Evolutionary conservation across 2,113 vertebrate species (phyloP).

Genomic region (Nipponia nippon): DNA sequence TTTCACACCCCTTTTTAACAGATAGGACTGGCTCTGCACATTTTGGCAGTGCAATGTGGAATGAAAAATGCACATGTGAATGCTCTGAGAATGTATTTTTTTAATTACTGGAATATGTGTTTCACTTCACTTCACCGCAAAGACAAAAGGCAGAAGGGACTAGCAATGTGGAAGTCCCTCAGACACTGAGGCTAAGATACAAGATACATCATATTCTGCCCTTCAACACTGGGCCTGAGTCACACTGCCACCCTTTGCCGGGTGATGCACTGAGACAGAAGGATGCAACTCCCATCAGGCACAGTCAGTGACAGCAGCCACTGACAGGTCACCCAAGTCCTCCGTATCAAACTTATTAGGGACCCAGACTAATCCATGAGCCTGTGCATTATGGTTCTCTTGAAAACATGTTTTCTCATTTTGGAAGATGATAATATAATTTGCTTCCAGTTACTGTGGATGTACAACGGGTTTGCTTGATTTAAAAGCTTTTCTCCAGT

Average conservation of each 20-base stretch:
- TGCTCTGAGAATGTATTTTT: not conserved
- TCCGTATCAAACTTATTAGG: not conserved
- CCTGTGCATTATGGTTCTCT: conserved; percentile 28
- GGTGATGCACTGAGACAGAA: not conserved
- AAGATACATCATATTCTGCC: not conserved
- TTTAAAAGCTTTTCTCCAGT: conserved; percentile 28
- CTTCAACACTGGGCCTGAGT: not conserved
- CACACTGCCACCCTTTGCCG: fast-evolving
- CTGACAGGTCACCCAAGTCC: not conserved
- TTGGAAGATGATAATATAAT: conserved; percentile 43
- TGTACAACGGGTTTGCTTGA: conserved; percentile 31
- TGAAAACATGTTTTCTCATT: conserved; percentile 54
- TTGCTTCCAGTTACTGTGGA: conserved; percentile 25
- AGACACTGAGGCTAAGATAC: not conserved
- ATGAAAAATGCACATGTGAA: not conserved
- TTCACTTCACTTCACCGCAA: not conserved
- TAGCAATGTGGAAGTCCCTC: not conserved
- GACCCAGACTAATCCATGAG: not conserved
- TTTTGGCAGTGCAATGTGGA: not conserved
- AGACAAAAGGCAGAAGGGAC: not conserved
- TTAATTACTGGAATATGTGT: not conserved
- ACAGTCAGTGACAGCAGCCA: not conserved
- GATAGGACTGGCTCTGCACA: not conserved
- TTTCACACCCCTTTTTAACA: not conserved
- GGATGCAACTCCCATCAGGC: not conserved